Evolutionary conservation across 2,888 invertebrate genomes (phyloP).

Genomic region (Adela reaumurella): DNA sequence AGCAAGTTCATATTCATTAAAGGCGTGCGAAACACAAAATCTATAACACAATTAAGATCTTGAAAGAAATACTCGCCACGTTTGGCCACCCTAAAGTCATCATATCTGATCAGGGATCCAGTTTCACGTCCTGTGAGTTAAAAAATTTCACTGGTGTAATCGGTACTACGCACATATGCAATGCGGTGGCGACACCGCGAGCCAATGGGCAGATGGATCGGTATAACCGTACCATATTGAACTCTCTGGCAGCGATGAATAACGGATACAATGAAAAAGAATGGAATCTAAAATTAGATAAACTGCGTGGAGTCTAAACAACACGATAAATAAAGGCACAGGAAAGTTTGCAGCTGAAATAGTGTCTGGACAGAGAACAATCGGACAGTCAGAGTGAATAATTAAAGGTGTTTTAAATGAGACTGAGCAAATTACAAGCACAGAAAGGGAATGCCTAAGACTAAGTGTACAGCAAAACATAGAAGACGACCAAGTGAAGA

Average conservation of each 20-base stretch:
- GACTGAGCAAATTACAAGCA: neutral
- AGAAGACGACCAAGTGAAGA: neutral
- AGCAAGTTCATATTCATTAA: conserved; percentile 7
- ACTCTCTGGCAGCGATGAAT: conserved; percentile 13
- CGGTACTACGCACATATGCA: conserved; percentile 12
- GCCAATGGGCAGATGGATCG: conserved; percentile 20
- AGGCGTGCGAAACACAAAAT: conserved; percentile 8
- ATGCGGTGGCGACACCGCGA: conserved; percentile 7
- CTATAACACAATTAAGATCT: conserved; percentile 2
- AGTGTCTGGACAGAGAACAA: conserved; percentile 1
- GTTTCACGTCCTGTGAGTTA: conserved; percentile 9
- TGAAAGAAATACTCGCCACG: conserved; percentile 6
- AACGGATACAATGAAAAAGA: neutral
- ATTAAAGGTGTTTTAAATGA: neutral
- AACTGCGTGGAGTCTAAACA: conserved; percentile 1
- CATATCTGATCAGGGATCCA: conserved; percentile 9
- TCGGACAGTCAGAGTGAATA: neutral
- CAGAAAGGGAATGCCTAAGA: too few relatives aligned
- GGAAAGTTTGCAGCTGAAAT: neutral
- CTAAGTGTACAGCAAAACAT: neutral
- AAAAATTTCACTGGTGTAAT: neutral
- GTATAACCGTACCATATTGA: conserved; percentile 18
- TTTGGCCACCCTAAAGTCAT: conserved; percentile 9
- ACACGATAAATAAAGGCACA: neutral
- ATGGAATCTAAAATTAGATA: neutral